A percentile compares a stretch with the other conserved stretches of the same genome.
Conservation (phyloP, 2,797 vertebrate genomes). For the Discoglossus pictus region DNA sequence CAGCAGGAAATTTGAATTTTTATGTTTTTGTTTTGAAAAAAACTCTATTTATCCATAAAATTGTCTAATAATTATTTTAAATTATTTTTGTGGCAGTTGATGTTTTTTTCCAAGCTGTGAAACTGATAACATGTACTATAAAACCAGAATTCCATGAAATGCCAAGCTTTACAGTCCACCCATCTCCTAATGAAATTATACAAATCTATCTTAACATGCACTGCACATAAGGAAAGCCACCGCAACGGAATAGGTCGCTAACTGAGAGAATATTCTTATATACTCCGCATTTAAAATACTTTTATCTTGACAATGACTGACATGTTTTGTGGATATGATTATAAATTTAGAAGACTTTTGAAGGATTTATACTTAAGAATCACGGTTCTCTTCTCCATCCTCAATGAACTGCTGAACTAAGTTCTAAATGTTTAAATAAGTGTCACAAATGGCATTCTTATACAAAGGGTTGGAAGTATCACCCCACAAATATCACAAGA, state of each 20-base stretch:
- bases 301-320: constrained; percentile 75
- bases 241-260: constrained; percentile 61
- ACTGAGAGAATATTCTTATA: constrained; percentile 64
- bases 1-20: too few relatives aligned
- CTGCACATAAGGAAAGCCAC: constrained; percentile 56
- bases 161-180: constrained; percentile 54
- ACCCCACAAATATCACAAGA: constrained; percentile 64
- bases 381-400: constrained; percentile 60
- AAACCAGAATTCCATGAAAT: constrained; percentile 12
- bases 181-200: constrained; percentile 57
- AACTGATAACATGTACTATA: too few relatives aligned
- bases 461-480: constrained; percentile 68
- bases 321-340: constrained; percentile 69
- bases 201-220: constrained; percentile 55
- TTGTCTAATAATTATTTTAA: too few relatives aligned
- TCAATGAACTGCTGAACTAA: constrained; percentile 76
- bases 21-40: too few relatives aligned
- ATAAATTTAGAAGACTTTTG: constrained; percentile 75
- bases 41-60: too few relatives aligned
- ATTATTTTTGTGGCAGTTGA: too few relatives aligned
- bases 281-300: constrained; percentile 70
- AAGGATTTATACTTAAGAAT: constrained; percentile 69
- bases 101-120: too few relatives aligned
- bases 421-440: constrained; percentile 79
- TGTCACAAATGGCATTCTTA: constrained; percentile 67